Conservation (phyloP, 2,797 vertebrate genomes). For the Chelon labrosus region DNA sequence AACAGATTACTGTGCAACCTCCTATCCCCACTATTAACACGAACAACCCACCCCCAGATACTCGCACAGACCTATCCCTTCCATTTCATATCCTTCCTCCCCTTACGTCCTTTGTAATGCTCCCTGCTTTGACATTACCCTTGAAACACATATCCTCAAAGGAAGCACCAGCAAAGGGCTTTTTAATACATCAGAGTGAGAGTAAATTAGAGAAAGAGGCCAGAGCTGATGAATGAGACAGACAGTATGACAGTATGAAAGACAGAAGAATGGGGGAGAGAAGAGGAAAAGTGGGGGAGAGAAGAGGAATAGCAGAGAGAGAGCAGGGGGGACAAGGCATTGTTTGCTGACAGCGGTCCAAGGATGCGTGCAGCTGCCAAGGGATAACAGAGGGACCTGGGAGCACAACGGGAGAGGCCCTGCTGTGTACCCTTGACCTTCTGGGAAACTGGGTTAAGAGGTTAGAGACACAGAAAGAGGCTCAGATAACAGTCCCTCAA, state of each 20-base stretch:
- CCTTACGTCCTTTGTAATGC: conserved; percentile 19
- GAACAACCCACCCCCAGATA: conserved; percentile 12
- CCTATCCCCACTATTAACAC: conserved; percentile 51
- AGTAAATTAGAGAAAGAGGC: conserved; percentile 50
- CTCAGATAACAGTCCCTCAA: conserved; percentile 71
- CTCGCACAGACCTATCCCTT: conserved; percentile 9
- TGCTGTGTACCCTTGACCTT: conserved; percentile 59
- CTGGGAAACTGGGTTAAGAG: conserved; percentile 79
- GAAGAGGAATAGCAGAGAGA: too few species aligned
- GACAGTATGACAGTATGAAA: conserved; percentile 48
- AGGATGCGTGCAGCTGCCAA: conserved; percentile 59
- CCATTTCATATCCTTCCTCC: conserved; percentile 35
- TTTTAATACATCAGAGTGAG: conserved; percentile 32
- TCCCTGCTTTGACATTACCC: conserved; percentile 38
- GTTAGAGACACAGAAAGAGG: conserved; percentile 76
- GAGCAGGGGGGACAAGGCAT: conserved; percentile 26
- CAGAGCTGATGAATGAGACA: conserved; percentile 46
- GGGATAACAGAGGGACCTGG: conserved; percentile 15
- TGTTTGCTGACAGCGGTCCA: conserved; percentile 47
- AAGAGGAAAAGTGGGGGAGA: not conserved
- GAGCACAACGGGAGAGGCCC: conserved; percentile 36
- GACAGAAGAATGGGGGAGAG: conserved; percentile 27
- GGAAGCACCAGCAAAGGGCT: conserved; percentile 22
- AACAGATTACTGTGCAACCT: conserved; percentile 49
- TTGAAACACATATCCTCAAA: conserved; percentile 53